Evolutionary conservation across 2,888 invertebrate genomes (phyloP).

Genomic region (Lasioglossum vierecki): DNA sequence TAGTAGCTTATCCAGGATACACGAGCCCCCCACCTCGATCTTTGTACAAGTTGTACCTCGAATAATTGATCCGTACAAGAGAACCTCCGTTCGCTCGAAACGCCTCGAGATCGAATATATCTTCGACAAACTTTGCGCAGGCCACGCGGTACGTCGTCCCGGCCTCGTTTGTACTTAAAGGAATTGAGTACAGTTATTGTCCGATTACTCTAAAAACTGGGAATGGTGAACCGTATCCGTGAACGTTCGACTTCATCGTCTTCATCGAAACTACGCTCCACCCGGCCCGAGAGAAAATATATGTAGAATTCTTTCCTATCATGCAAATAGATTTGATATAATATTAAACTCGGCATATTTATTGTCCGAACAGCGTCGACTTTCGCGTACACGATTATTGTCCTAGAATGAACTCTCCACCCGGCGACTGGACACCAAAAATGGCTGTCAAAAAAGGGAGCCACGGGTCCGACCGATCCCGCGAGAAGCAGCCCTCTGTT

Average conservation of each 20-base stretch:
- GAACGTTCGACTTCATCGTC: background rate
- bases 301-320: constrained; percentile 8
- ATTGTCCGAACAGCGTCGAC: constrained; percentile 43
- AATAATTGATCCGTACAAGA: constrained; percentile 63
- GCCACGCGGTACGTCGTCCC: constrained; percentile 1
- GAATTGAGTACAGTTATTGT: constrained; percentile 39
- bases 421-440: constrained; percentile 12
- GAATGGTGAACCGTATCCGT: constrained; percentile 8
- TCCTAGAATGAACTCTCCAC: background rate
- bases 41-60: constrained; percentile 62
- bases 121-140: background rate
- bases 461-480: constrained; percentile 27
- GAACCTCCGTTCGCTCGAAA: constrained; percentile 24
- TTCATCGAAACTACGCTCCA: background rate
- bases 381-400: constrained; percentile 26
- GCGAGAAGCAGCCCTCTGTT: constrained; percentile 65
- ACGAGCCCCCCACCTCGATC: constrained; percentile 17
- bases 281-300: constrained; percentile 12
- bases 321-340: constrained; percentile 21
- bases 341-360: constrained; percentile 22
- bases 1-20: constrained; percentile 36
- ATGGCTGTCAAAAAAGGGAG: background rate
- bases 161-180: constrained; percentile 40
- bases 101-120: background rate
- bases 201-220: constrained; percentile 21